Base-by-base conservation (phyloP, 1,140 invertebrate genomes). In the Drosophila ercepeae region DNA sequence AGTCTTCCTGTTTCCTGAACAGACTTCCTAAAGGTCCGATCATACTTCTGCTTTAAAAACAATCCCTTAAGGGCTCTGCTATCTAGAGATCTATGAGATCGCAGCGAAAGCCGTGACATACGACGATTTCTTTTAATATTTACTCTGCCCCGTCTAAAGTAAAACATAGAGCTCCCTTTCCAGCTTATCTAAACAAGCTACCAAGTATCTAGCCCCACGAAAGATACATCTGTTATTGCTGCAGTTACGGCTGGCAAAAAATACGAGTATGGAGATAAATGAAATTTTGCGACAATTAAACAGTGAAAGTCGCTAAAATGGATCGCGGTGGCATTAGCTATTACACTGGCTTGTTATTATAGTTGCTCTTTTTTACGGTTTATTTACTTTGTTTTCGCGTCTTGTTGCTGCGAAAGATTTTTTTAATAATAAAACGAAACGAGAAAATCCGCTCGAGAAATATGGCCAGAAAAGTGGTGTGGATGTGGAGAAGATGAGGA, bases 211-310 rank as follows among this genome's bases (percentile, higher is more conserved):
- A 8, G 63, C 34, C 9, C 13, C 9, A 29, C 5, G 50, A 51
- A 29, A 64, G 46, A 67, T 52, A 67, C 60, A 67, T 67, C 44
- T 67, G 63, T 21, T 52, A 50, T 49, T 44, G 16, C 48, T 44
- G 49, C 39, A 18, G 49, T 44, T 49, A 34, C 49, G 19, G 46
- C 44, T 73, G 68, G 34, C 68, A 36, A 59, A 36, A 59, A 46
- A 55, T 53, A 57, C 64, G 63, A 6, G 21, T 16, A 5, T 14
- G 14, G 4, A n/a, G 14, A 63, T 32, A 23, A 16, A 60, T 57
- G 74, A 75, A 79, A 79, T 75, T 83, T 84, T 52, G 79, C 81
- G 81, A 83, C 79, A 83, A 83, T 83, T 83, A 83, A 71, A 42
- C 71, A 83, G 79, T 86, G 79, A 83, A 83, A 83, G 79, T 83